Conservation (phyloP, 2,113 vertebrate genomes). For the Arvicanthis niloticus region DNA sequence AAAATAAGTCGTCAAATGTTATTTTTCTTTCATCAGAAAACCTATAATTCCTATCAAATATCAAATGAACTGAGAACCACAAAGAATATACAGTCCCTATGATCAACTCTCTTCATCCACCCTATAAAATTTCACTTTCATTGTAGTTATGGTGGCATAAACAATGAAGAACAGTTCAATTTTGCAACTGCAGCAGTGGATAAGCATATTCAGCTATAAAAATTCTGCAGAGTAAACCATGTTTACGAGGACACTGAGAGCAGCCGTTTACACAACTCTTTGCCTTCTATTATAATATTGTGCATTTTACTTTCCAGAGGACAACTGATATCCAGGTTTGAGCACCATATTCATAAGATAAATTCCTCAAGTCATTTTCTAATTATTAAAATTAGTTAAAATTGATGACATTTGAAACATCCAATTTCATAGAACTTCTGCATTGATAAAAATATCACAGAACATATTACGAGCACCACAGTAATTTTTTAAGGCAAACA, state of each 20-base stretch:
- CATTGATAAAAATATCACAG: neutral
- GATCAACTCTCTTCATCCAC: conserved; percentile 39
- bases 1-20: conserved; percentile 58
- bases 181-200: conserved; percentile 42
- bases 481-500: neutral
- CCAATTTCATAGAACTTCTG: neutral
- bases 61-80: conserved; percentile 37
- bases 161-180: conserved; percentile 33
- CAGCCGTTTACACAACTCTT: neutral
- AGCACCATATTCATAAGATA: neutral
- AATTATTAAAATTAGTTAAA: conserved; percentile 23
- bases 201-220: conserved; percentile 55
- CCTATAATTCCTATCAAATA: conserved; percentile 61
- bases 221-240: conserved; percentile 27
- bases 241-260: conserved; percentile 28
- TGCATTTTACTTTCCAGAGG: neutral
- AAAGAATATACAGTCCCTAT: neutral
- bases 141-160: conserved; percentile 3
- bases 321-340: neutral
- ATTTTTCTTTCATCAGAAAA: conserved; percentile 68
- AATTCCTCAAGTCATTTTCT: neutral
- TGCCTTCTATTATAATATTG: neutral
- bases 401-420: neutral
- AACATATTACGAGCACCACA: neutral
- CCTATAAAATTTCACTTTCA: conserved; percentile 58